Conservation (phyloP, 1,140 invertebrate species). For the Diorhabda sublineata region DNA sequence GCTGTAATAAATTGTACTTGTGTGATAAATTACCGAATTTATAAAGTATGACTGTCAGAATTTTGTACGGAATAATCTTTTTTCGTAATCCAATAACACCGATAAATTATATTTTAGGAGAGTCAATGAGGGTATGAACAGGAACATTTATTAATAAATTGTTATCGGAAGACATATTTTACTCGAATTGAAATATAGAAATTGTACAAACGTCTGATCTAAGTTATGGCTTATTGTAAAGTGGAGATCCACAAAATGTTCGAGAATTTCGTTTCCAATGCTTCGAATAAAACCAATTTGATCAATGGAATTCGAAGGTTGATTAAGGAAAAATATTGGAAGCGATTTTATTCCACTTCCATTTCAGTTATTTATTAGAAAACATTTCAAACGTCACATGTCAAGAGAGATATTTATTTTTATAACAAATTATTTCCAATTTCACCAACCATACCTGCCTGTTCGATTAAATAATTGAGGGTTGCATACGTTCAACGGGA, state of each 20-base stretch:
- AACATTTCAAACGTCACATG: not conserved
- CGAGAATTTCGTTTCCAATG: not conserved
- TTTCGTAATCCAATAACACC: not conserved
- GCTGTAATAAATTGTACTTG: too few relatives aligned
- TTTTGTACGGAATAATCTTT: not conserved
- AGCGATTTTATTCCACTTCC: not conserved
- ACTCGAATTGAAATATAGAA: conserved; percentile 1
- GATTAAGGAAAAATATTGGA: not conserved
- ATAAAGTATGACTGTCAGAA: too few relatives aligned
- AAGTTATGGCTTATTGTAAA: conserved; percentile 1
- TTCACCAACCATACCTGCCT: not conserved
- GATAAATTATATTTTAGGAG: conserved; percentile 6
- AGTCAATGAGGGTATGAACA: conserved; percentile 5
- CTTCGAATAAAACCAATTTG: not conserved
- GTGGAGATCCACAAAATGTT: not conserved
- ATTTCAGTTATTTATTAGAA: too few relatives aligned
- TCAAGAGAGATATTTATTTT: not conserved
- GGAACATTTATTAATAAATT: conserved; percentile 6
- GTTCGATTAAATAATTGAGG: too few relatives aligned
- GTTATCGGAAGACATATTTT: conserved; percentile 5
- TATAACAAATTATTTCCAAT: not conserved
- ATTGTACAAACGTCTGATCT: not conserved
- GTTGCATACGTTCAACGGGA: too few relatives aligned
- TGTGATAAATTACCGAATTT: too few relatives aligned
- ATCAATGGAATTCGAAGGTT: not conserved